A percentile compares a stretch with the other conserved stretches of the same genome.
Conservation (phyloP, 2,888 invertebrate species). For the Carcina quercana region DNA sequence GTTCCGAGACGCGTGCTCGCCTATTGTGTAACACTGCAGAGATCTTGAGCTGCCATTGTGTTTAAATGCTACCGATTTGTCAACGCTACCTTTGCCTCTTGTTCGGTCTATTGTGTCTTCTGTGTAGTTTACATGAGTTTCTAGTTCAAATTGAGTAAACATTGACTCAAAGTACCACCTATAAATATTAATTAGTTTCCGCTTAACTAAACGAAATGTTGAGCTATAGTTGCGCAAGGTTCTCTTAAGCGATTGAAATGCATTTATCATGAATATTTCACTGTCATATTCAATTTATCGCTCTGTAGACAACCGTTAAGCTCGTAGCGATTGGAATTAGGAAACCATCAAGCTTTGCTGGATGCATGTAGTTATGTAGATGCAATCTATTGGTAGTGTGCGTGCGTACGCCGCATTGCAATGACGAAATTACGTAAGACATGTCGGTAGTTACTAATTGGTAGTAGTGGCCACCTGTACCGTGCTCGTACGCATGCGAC, state of each 20-base stretch:
- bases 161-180: background rate
- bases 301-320: conserved; percentile 40
- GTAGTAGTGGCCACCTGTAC: conserved; percentile 33
- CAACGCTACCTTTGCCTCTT: conserved; percentile 10
- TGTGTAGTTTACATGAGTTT: conserved; percentile 2
- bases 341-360: conserved; percentile 18
- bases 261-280: conserved; percentile 43
- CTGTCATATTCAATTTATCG: conserved; percentile 45
- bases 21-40: conserved; percentile 23
- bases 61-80: conserved; percentile 18
- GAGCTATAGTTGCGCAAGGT: conserved; percentile 36
- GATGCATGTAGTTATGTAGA: conserved; percentile 20
- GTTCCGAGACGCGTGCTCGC: conserved; percentile 22
- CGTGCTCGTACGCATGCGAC: conserved; percentile 36
- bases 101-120: conserved; percentile 2
- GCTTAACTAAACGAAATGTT: conserved; percentile 20
- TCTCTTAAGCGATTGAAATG: conserved; percentile 28
- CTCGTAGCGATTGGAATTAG: conserved; percentile 28
- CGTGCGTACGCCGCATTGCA: conserved; percentile 24
- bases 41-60: conserved; percentile 20
- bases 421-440: conserved; percentile 49
- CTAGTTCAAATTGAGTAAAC: conserved; percentile 5
- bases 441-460: conserved; percentile 56
- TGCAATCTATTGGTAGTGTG: conserved; percentile 24
- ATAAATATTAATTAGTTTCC: conserved; percentile 7